Evolutionary conservation across 1,140 invertebrate genomes (phyloP), one percentile per base, ranked within the genome.

Genomic region (Parapsyche elsis): DNA sequence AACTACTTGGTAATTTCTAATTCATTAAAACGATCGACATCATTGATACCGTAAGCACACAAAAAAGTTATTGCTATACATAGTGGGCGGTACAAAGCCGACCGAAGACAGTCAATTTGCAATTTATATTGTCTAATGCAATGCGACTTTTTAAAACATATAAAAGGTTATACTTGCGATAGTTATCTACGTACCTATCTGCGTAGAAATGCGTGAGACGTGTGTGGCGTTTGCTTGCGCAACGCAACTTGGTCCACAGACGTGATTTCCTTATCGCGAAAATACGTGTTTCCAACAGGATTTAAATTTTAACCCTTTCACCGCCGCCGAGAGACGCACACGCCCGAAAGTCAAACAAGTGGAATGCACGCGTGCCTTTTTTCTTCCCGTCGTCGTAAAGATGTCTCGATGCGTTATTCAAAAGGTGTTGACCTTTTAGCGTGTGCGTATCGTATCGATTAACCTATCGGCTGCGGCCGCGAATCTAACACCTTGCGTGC

Each of bases 211-310:
- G 64, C 64, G 64, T 67, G 24, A 26, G 21, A 67, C 64, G 64
- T 67, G 24, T 23, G 64, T 67, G 64, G 9, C n/a, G 21, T 67
- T 67, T 67, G 64, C 24, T 67, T 67, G 7, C 64, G 64, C 64
- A 67, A 26, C 64, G 64, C 64, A 67, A 67, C 64, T 67, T 26
- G 10, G 57, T 30, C 23, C 64, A 24, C 23, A 67, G 14, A 67
- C 64, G 64, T 24, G 64, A 67, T 67, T 67, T 67, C 26, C 59
- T 12, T 67, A 67, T 67, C 64, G 64, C 64, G 24, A 67, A 67
- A 67, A 10, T 53, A 53, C 49, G 49, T 53, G 49, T 53, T 53
- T 16, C 10, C 49, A 16, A 10, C 10, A 12, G 49, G 16, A 53
- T 53, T 53, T 16, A 2, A 53, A 53, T 53, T 53, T 53, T 53